These are phyloP conservation scores for Babyrousa celebensis DNA, from an alignment of 2,797 vertebrate genomes.

Conservation along the genomic window DNA sequence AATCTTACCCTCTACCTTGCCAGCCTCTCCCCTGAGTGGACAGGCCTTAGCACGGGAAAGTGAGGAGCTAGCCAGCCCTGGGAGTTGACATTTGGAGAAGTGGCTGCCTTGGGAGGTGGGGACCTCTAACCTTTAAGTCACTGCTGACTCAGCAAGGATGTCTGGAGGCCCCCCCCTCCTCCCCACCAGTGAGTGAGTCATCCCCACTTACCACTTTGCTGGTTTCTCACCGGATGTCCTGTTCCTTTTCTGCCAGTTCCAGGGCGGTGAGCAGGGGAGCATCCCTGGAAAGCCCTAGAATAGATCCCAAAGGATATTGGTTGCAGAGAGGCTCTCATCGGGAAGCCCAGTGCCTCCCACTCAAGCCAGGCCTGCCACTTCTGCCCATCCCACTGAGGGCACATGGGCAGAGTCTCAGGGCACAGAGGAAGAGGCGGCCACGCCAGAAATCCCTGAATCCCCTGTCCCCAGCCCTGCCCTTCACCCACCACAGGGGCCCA, in stretches of 20 bases:
- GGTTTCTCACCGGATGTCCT: slow-evolving; percentile 73
- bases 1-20: neutral
- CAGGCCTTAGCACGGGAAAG: neutral
- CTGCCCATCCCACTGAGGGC: neutral
- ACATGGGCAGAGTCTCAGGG: neutral
- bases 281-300: slow-evolving; percentile 62
- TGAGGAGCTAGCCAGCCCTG: slow-evolving; percentile 41
- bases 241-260: slow-evolving; percentile 45
- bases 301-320: neutral
- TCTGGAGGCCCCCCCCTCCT: slow-evolving; percentile 78
- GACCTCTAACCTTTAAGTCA: slow-evolving; percentile 57
- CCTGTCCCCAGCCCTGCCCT: neutral
- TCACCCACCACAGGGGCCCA: neutral
- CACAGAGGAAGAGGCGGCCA: neutral
- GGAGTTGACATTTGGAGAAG: slow-evolving; percentile 49
- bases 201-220: neutral
- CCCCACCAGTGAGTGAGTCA: slow-evolving; percentile 86
- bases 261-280: neutral
- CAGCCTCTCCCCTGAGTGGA: neutral
- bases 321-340: neutral
- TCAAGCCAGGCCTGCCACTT: neutral
- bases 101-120: slow-evolving; percentile 61
- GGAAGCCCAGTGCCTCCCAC: neutral
- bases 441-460: neutral
- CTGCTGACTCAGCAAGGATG: slow-evolving; percentile 90